These are phyloP conservation scores for Eulimnadia texana DNA, from an alignment of 1,140 invertebrate species.

Conservation along the genomic window DNA sequence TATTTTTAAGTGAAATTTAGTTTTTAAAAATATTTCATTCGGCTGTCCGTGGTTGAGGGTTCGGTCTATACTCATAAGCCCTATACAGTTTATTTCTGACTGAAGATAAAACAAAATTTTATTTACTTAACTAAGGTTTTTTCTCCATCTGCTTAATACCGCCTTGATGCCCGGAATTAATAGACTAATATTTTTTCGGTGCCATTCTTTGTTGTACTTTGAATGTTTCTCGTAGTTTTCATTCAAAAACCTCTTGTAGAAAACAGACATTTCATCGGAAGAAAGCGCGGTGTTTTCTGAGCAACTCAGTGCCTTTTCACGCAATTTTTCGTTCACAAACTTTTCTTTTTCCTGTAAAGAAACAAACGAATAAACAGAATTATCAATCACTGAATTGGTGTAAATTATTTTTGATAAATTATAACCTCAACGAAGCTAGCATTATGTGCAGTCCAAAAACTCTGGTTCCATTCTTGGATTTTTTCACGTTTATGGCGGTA, in stretches of 20 bases:
- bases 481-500: background rate
- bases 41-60: background rate
- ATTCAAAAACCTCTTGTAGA: conserved; percentile 11
- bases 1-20: background rate
- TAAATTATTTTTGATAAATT: background rate
- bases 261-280: conserved; percentile 10
- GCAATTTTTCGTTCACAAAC: background rate
- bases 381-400: background rate
- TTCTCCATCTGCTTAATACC: background rate
- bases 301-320: background rate
- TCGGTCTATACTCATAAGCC: too few relatives aligned
- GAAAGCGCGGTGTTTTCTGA: background rate
- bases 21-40: background rate
- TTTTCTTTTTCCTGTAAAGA: conserved; percentile 6
- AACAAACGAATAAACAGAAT: too few relatives aligned
- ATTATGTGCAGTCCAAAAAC: conserved; percentile 5
- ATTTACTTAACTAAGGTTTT: too few relatives aligned
- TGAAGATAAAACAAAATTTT: too few relatives aligned
- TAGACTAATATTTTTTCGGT: background rate
- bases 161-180: background rate
- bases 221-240: background rate
- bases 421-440: background rate
- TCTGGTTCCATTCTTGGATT: conserved; percentile 8
- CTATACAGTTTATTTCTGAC: too few relatives aligned
- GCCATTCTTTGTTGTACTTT: conserved; percentile 1